Percentiles rank a stretch among this genome's conserved stretches.
Evolutionary conservation across 1,140 invertebrate species (phyloP).

Genomic region (Drosophila teissieri): DNA sequence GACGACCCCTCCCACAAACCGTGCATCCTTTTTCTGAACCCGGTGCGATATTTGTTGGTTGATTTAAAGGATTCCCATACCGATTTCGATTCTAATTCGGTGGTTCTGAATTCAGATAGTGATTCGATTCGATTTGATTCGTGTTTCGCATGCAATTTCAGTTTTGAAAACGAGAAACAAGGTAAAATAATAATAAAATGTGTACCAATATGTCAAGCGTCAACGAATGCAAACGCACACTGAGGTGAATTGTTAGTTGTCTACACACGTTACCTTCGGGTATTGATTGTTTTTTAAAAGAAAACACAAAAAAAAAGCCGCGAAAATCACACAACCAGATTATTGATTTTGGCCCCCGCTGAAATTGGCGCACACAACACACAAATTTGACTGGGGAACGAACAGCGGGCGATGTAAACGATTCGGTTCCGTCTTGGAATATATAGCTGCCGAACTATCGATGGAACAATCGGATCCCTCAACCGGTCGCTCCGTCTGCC

Average conservation of each 20-base stretch:
- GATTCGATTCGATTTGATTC: not conserved
- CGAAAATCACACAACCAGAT: slow-evolving; percentile 79
- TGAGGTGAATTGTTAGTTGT: slow-evolving; percentile 68
- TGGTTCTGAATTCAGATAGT: not conserved
- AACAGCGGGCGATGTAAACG: slow-evolving; percentile 45
- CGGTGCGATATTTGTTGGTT: slow-evolving; percentile 13
- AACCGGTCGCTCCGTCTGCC: not conserved
- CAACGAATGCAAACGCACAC: slow-evolving; percentile 79
- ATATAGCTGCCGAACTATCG: not conserved
- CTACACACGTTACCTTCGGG: slow-evolving; percentile 81
- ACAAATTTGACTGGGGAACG: slow-evolving; percentile 24
- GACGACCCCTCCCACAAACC: slow-evolving; percentile 3
- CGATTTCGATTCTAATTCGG: slow-evolving; percentile 10
- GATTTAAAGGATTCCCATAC: slow-evolving; percentile 7
- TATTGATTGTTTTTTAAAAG: slow-evolving; percentile 79
- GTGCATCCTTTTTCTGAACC: slow-evolving; percentile 14
- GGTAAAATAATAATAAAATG: slow-evolving; percentile 63
- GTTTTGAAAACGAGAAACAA: slow-evolving; percentile 36
- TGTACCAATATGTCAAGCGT: slow-evolving; percentile 81
- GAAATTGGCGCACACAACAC: slow-evolving; percentile 44
- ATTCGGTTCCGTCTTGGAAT: slow-evolving; percentile 26
- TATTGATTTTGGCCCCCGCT: slow-evolving; percentile 73
- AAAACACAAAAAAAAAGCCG: slow-evolving; percentile 79
- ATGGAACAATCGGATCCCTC: not conserved
- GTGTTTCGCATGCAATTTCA: slow-evolving; percentile 31